Evolutionary conservation across 2,113 vertebrate species (phyloP), one percentile per base, ranked within the genome.

Genomic region (Noturus placidus): DNA sequence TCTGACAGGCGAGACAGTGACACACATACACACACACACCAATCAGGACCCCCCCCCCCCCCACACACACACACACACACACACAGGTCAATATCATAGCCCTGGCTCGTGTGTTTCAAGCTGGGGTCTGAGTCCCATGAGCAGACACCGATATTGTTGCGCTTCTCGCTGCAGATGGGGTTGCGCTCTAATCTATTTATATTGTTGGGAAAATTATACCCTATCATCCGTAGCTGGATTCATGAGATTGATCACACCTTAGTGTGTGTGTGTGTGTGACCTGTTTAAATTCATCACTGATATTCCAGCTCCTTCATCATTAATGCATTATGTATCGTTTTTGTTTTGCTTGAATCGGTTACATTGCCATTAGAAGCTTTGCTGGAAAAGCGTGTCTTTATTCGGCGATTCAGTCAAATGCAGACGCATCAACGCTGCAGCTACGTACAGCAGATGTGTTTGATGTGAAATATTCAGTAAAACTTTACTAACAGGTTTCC

Each of bases 121-220:
- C 56, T 20, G n/a, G 22, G 57, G 46, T 85, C 69, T 63, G n/a
- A 85, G 30, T 81, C 79, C 56, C 79, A 13, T 1, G 79, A 38
- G 79, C 33, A 10, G 56, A 59, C 69, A 87, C 42, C 50, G 52
- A 83, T 57, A 76, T 81, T 54, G 30, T 81, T 69, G 42, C 63
- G 22, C 79, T 33, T 35, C 85, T 86, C 33, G 0, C 38, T 35
- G 30, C 56, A 65, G 85, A 86, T 77, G 74, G 59, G 76, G 57
- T 54, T 74, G 38, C 42, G 8, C 38, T 5, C 63, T 87, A 84
- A 76, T 83, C 86, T 89, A 82, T 63, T 80, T 89, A 89, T 89
- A 67, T 82, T 76, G 82, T 82, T 85, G n/a, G 77, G 57, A 87
- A 76, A 87, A 52, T 72, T 86, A 81, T n/a, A 30, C 76, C 50